These are phyloP conservation scores for Euwallacea fornicatus DNA, from an alignment of 1,140 invertebrate genomes.

Conservation along the genomic window DNA sequence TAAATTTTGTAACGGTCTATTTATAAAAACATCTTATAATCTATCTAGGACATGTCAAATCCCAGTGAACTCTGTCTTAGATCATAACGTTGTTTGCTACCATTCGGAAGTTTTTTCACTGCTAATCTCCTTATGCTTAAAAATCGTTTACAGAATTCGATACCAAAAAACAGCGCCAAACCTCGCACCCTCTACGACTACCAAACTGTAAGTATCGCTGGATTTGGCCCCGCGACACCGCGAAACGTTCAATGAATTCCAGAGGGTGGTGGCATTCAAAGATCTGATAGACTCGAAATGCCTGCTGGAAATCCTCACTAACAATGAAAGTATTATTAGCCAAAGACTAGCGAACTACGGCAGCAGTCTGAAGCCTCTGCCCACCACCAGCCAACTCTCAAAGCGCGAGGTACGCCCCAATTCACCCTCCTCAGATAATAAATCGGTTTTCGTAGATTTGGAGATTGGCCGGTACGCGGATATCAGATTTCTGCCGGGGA, in stretches of 20 bases:
- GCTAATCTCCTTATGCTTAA: neutral
- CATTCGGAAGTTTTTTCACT: neutral
- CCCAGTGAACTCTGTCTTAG: conserved; percentile 20
- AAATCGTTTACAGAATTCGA: conserved; percentile 31
- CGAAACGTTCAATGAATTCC: conserved; percentile 22
- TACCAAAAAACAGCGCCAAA: conserved; percentile 38
- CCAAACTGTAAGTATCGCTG: conserved; percentile 42
- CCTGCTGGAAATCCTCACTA: conserved; percentile 43
- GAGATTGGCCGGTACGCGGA: conserved; percentile 44
- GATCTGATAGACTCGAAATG: conserved; percentile 46
- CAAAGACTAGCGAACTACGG: conserved; percentile 32
- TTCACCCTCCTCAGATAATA: conserved; percentile 1
- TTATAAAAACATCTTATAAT: conserved; percentile 23
- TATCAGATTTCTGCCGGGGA: conserved; percentile 47
- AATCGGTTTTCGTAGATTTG: conserved; percentile 41
- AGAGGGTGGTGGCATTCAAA: conserved; percentile 45
- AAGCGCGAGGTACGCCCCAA: conserved; percentile 42
- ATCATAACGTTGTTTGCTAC: conserved; percentile 5
- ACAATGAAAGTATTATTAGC: conserved; percentile 40
- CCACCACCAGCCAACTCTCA: conserved; percentile 40
- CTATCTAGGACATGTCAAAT: conserved; percentile 35
- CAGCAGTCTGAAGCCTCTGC: conserved; percentile 37
- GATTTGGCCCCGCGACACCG: neutral
- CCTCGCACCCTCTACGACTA: conserved; percentile 44
- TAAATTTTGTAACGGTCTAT: conserved; percentile 16